These are phyloP conservation scores for Callimorpha dominula DNA, from an alignment of 2,888 invertebrate species.

Conservation along the genomic window DNA sequence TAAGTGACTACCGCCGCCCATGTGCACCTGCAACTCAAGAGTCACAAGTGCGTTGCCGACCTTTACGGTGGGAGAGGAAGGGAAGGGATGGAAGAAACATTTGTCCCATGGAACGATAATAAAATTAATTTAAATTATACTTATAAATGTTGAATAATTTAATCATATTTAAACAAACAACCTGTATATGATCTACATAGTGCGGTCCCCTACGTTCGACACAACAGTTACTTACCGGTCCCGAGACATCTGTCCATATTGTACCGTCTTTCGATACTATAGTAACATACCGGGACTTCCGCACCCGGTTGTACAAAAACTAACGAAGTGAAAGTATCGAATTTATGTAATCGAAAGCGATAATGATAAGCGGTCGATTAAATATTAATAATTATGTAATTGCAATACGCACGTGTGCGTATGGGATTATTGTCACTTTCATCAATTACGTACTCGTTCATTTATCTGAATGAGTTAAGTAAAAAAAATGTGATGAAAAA, in stretches of 20 bases:
- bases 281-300: constrained; percentile 62
- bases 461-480: no score
- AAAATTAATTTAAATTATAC: no score
- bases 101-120: no score
- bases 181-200: constrained; percentile 59
- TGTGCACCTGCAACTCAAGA: no score
- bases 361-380: constrained; percentile 22
- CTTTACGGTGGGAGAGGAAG: no score
- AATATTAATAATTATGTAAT: constrained; percentile 32
- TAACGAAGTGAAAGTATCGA: constrained; percentile 68
- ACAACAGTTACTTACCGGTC: constrained; percentile 72
- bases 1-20: no score
- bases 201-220: constrained; percentile 52
- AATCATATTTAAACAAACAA: constrained; percentile 28
- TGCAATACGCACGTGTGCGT: constrained; percentile 1
- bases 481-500: no score
- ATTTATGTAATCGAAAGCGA: constrained; percentile 53
- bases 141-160: no score
- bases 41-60: no score
- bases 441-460: neutral
- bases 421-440: constrained; percentile 6
- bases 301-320: constrained; percentile 48
- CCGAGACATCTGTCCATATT: constrained; percentile 75
- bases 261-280: constrained; percentile 33
- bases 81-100: no score